Evolutionary conservation across 2,888 invertebrate genomes (phyloP), one percentile per base, ranked within the genome.

Genomic region (Mythimna albipuncta): DNA sequence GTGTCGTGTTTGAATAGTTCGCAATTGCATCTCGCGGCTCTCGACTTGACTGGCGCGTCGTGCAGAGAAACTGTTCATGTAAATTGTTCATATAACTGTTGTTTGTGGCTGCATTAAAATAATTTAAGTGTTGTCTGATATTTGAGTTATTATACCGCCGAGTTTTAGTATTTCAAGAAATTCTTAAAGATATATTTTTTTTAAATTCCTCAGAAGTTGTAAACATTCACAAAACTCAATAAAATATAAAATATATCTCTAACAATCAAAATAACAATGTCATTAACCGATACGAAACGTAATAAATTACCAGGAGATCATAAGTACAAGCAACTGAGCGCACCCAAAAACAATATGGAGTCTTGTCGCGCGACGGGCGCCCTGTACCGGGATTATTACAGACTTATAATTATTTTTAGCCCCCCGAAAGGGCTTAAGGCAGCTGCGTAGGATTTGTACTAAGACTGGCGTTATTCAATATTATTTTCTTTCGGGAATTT

Each of bases 401-500:
- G 90, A 86, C 87, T 91, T 90, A 90, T 91, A 91, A 91, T 91
- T 91, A 91, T 91, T 91, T 91, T 90, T 90, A 91, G 91, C 94
- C 94, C 94, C 93, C 90, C 85, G 89, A 89, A 91, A 91, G 91
- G 94, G 94, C 94, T 95, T 94, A 94, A 89, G 92, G 94, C 93
- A 83, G 92, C 92, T 90, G 90, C 91, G 93, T 90, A 90, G 95
- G 95, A 94, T 96, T 95, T 94, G 94, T 92, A 88, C 88, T 90
- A 89, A 91, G 91, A 86, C 91, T 89, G 90, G 89, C 93, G 93
- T 94, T 95, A 94, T 94, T 94, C 94, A 95, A 96, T 96, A 96
- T 95, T 94, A 95, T 95, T 94, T 86, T 93, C 94, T 92, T 89
- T 88, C 88, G 88, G 87, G 87, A 89, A 79, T 79, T 85, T 83